Evolutionary conservation across 2,797 vertebrate genomes (phyloP).

Genomic region (Acanthis flammea): DNA sequence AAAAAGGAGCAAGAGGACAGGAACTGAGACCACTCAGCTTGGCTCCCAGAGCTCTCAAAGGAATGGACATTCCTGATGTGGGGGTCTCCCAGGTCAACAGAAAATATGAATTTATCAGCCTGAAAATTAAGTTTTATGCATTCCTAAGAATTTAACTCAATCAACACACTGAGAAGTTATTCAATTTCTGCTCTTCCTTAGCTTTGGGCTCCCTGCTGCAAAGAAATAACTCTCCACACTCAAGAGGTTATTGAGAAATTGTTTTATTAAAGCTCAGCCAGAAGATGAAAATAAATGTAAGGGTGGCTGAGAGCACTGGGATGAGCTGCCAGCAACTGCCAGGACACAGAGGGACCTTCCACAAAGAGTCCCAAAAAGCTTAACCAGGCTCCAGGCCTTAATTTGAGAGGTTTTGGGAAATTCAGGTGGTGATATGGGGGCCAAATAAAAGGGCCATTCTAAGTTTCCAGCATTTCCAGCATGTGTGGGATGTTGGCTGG

Average conservation of each 20-base stretch:
- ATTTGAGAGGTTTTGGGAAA: background rate
- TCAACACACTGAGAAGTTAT: background rate
- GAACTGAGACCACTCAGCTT: fast-evolving
- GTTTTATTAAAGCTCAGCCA: background rate
- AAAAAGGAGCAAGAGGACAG: background rate
- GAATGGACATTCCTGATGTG: background rate
- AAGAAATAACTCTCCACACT: background rate
- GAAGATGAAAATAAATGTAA: background rate
- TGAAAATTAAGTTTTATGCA: background rate
- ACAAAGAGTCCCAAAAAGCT: background rate
- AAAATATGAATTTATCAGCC: background rate
- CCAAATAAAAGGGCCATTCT: background rate
- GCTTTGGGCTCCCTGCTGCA: background rate
- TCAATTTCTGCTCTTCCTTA: background rate
- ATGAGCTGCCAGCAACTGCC: background rate
- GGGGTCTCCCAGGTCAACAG: background rate
- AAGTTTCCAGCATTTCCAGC: background rate
- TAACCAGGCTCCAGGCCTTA: too few relatives aligned
- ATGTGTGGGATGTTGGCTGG: fast-evolving
- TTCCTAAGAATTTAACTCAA: background rate
- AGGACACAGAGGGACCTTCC: background rate
- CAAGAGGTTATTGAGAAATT: background rate
- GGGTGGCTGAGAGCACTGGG: background rate
- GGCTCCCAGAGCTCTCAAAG: background rate
- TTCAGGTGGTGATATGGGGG: fast-evolving